A percentile compares a stretch with the other conserved stretches of the same genome.
phyloP scores from a whole-genome alignment of 2,797 vertebrate genomes.

The Onychomys arenicola region DNA sequence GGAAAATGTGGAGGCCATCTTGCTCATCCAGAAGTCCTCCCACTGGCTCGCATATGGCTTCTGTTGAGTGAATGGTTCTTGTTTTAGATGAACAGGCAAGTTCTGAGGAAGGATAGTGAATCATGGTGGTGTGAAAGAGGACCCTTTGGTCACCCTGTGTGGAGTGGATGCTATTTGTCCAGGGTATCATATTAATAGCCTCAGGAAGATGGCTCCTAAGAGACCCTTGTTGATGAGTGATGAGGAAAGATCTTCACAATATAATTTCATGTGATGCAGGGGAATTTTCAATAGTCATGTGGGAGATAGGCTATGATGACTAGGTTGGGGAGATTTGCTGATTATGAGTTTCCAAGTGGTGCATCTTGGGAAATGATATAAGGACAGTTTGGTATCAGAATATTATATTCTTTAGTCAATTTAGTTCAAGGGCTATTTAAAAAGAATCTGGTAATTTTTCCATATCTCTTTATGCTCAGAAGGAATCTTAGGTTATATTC shows the following conservation, averaged over 20 bases:
- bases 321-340: background rate
- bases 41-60: background rate
- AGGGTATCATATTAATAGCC: background rate
- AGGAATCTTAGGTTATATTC: slow-evolving; percentile 25
- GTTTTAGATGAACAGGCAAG: background rate
- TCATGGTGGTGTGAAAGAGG: background rate
- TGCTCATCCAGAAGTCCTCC: slow-evolving; percentile 68
- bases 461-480: background rate
- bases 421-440: background rate
- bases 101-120: background rate
- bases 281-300: background rate
- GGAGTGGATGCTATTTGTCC: background rate
- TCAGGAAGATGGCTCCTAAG: background rate
- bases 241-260: background rate
- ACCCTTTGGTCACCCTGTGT: background rate
- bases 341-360: background rate
- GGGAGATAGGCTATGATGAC: background rate
- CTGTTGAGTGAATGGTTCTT: slow-evolving; percentile 15
- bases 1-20: slow-evolving; percentile 53
- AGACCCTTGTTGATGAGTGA: background rate
- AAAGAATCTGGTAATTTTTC: slow-evolving; percentile 39
- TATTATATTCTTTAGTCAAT: background rate
- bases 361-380: background rate
- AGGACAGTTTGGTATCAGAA: background rate
- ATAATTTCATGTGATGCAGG: background rate